Base-by-base conservation (phyloP, 2,113 vertebrate genomes). In the human (Homo sapiens) region DNA sequence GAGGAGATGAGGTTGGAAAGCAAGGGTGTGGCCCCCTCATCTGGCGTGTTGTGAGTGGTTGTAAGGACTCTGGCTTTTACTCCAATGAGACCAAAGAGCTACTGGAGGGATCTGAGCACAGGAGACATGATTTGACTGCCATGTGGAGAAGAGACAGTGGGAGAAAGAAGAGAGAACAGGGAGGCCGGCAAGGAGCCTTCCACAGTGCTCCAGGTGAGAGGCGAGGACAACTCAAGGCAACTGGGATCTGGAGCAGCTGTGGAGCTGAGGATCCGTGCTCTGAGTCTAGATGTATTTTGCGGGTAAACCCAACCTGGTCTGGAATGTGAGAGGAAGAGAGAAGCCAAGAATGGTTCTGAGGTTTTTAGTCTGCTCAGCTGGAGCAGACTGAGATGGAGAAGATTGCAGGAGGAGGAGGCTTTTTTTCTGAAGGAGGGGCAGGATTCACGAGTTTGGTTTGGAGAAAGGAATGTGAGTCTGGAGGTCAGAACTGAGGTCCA, bases 161-260 rank as follows among this genome's bases (percentile, higher is more conserved):
- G 30, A 59, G 5, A 75, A 82, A 68, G 48, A 32, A 81, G 55
- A 86, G 1, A 23, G 76, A 35, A 14, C 23, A 20, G 9, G 5
- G 40, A 43, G 32, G 11, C 25, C 0, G 0, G 8, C 25, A 2
- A 7, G 17, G 43, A n/a, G 30, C n/a, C 45, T 55, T 4, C 59
- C 2, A 16, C 64, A 30, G 43, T 12, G 8, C 70, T 59, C 59
- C n/a, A 50, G 50, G 3, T 0, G 32, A 68, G 66, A 35, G 16
- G 66, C 16, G 0, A 68, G 30, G 66, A 14, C 16, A 8, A 35
- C 66, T 64, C 61, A 32, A 30, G 61, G 25, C 10, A 7, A 55
- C 52, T 25, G 32, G 4, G 35, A 20, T 75, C 90, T 9, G 27
- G 84, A 48, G 72, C 52, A 45, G 73, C 72, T 1, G 1, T 22